Conservation (phyloP, 2,888 invertebrate genomes). For the Acronicta alni region DNA sequence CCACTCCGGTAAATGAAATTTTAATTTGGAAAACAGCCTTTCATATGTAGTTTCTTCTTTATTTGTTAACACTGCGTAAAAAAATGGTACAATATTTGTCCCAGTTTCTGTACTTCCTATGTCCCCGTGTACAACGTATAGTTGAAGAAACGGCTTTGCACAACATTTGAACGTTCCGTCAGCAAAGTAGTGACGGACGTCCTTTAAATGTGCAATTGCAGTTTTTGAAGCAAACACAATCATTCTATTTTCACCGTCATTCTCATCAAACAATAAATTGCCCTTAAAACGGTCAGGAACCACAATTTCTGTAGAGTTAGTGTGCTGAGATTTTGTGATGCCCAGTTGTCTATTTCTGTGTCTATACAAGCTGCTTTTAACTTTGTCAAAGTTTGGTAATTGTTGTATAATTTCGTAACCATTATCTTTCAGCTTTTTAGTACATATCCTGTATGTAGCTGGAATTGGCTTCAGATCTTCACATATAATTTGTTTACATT, state of each 20-base stretch:
- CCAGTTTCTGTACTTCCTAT: slow-evolving; percentile 15
- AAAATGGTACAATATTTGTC: slow-evolving; percentile 13
- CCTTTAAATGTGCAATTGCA: slow-evolving; percentile 12
- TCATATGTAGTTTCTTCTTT: too few species aligned
- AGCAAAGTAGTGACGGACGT: slow-evolving; percentile 12
- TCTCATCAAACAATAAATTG: slow-evolving; percentile 12
- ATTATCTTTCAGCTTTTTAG: slow-evolving; percentile 12
- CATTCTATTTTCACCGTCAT: slow-evolving; percentile 12
- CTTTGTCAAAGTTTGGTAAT: slow-evolving; percentile 15
- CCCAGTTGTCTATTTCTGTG: slow-evolving; percentile 13
- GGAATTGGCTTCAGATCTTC: slow-evolving; percentile 11
- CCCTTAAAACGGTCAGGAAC: slow-evolving; percentile 12
- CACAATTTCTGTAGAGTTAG: slow-evolving; percentile 12
- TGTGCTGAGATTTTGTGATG: slow-evolving; percentile 13
- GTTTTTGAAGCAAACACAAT: slow-evolving; percentile 10
- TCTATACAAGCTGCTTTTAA: slow-evolving; percentile 14
- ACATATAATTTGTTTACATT: slow-evolving; percentile 7
- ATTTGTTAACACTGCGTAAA: slow-evolving; percentile 9
- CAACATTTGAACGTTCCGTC: slow-evolving; percentile 17
- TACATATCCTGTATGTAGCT: slow-evolving; percentile 13
- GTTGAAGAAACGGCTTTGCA: slow-evolving; percentile 14
- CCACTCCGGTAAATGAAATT: slow-evolving; percentile 15
- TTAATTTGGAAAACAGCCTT: slow-evolving; percentile 5
- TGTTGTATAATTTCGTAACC: slow-evolving; percentile 12
- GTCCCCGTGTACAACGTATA: slow-evolving; percentile 17